Conservation (phyloP, 1,140 invertebrate species). For the Paraescarpia echinospica region DNA sequence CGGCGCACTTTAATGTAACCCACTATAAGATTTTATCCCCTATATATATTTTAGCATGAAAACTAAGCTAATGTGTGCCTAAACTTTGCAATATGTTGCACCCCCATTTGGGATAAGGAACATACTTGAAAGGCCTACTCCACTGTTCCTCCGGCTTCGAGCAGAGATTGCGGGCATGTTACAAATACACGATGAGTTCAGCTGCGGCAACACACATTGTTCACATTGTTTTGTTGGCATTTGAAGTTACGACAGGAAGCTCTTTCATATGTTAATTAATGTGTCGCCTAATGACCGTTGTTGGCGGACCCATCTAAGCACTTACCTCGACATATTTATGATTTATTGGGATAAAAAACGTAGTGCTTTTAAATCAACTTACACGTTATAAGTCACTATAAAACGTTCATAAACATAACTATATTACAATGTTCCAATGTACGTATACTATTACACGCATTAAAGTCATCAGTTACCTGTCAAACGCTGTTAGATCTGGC, state of each 20-base stretch:
- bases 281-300: neutral
- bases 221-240: neutral
- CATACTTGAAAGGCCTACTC: too few relatives aligned
- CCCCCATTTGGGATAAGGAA: too few relatives aligned
- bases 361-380: neutral
- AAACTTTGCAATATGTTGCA: too few relatives aligned
- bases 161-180: conserved; percentile 1
- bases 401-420: neutral
- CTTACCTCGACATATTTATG: neutral
- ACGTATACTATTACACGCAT: neutral
- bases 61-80: too few relatives aligned
- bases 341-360: neutral
- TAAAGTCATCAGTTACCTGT: too few relatives aligned
- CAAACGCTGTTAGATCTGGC: too few relatives aligned
- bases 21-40: too few relatives aligned
- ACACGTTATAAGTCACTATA: neutral
- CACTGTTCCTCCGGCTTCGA: neutral
- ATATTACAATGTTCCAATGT: neutral
- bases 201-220: neutral
- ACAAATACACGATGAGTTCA: neutral
- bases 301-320: neutral
- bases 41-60: too few relatives aligned
- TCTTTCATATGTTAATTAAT: neutral
- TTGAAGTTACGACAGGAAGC: conserved; percentile 11
- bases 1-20: too few relatives aligned